Percentiles rank a stretch among this genome's conserved stretches.
These are phyloP conservation scores for Aphidius colemani DNA, from an alignment of 2,888 invertebrate genomes.

Conservation along the genomic window DNA sequence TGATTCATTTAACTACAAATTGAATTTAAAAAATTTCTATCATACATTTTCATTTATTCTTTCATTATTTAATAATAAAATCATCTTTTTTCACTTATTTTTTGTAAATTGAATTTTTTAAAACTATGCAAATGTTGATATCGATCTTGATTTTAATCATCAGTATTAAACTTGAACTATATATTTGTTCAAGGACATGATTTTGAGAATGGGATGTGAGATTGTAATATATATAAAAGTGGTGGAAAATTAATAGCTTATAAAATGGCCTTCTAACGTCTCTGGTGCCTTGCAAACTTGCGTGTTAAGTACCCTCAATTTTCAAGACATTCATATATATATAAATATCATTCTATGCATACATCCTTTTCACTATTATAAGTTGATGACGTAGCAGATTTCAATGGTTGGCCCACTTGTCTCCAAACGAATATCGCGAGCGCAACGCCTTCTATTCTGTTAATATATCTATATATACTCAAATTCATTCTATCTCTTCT, in stretches of 20 bases:
- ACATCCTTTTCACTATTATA: slow-evolving; percentile 9
- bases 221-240: slow-evolving; percentile 20
- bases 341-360: neutral
- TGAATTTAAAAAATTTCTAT: no score
- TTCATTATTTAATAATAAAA: no score
- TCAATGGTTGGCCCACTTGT: slow-evolving; percentile 31
- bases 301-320: slow-evolving; percentile 47
- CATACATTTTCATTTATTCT: no score
- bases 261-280: slow-evolving; percentile 44
- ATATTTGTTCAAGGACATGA: slow-evolving; percentile 5
- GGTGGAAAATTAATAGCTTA: slow-evolving; percentile 46
- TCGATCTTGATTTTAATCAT: no score
- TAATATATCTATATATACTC: neutral
- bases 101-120: no score
- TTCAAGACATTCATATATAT: slow-evolving; percentile 30
- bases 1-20: no score
- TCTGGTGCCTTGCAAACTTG: slow-evolving; percentile 40
- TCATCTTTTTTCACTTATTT: no score
- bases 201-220: slow-evolving; percentile 4
- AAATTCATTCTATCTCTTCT: neutral
- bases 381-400: slow-evolving; percentile 38
- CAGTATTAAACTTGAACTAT: no score
- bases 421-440: slow-evolving; percentile 10
- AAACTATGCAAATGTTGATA: no score
- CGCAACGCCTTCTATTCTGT: neutral